A percentile compares a stretch with the other conserved stretches of the same genome.
These are phyloP conservation scores for Tylochromis polylepis DNA, from an alignment of 2,113 vertebrate species.

Conservation along the genomic window DNA sequence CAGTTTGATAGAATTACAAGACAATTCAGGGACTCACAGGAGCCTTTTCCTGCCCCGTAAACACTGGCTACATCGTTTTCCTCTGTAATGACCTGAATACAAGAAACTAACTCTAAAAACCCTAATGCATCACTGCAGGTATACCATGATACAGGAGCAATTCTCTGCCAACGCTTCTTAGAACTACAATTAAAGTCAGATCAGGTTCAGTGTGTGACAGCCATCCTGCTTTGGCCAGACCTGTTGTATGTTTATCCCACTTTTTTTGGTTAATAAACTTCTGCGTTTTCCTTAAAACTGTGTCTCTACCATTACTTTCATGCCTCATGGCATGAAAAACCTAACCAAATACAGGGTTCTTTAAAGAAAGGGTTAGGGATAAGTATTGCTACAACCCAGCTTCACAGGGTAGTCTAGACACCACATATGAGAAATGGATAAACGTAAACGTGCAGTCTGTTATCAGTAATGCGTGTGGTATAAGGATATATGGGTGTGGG, in stretches of 20 bases:
- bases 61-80: neutral
- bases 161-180: neutral
- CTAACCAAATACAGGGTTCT: too few relatives aligned
- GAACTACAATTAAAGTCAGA: neutral
- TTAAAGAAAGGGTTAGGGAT: too few relatives aligned
- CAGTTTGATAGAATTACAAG: neutral
- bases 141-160: neutral
- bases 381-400: too few relatives aligned
- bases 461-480: too few relatives aligned
- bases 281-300: too few relatives aligned
- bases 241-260: neutral
- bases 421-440: too few relatives aligned
- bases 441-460: too few relatives aligned
- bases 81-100: neutral
- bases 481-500: too few relatives aligned
- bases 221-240: neutral
- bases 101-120: neutral
- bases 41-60: neutral
- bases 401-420: too few relatives aligned
- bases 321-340: too few relatives aligned
- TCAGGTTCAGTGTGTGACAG: neutral
- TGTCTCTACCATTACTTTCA: too few relatives aligned
- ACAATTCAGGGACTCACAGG: neutral
- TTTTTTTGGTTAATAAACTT: too few relatives aligned
- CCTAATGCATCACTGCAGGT: neutral